These are phyloP conservation scores for Pedicia rivosa DNA, from an alignment of 2,888 invertebrate genomes.

Conservation along the genomic window DNA sequence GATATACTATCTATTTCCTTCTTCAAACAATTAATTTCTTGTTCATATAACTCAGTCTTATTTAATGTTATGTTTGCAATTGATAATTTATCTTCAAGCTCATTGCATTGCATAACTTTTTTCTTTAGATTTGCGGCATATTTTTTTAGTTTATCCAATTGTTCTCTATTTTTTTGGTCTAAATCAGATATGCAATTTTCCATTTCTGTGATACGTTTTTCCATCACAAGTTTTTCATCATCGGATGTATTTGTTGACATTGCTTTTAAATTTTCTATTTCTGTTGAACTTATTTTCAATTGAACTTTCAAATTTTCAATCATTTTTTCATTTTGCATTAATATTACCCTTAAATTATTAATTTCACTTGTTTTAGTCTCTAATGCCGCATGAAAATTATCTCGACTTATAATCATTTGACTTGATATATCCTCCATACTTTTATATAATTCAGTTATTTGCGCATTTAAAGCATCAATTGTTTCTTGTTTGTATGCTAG, in stretches of 20 bases:
- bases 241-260: constrained; percentile 26
- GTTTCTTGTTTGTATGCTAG: constrained; percentile 40
- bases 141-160: constrained; percentile 63
- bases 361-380: constrained; percentile 32
- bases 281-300: not conserved
- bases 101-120: constrained; percentile 44
- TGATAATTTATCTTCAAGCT: constrained; percentile 40
- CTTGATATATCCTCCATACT: constrained; percentile 38
- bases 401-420: constrained; percentile 15
- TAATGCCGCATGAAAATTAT: constrained; percentile 28
- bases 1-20: too few relatives aligned
- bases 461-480: constrained; percentile 41
- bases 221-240: constrained; percentile 12
- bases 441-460: constrained; percentile 37
- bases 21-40: too few relatives aligned
- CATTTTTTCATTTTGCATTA: constrained; percentile 22
- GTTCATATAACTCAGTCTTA: too few relatives aligned
- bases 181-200: constrained; percentile 29
- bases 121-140: constrained; percentile 61
- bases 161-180: constrained; percentile 47
- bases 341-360: constrained; percentile 29
- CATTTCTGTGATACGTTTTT: constrained; percentile 25
- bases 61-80: too few relatives aligned
- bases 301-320: constrained; percentile 13
- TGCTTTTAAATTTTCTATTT: constrained; percentile 26